Base-by-base conservation (phyloP, 2,888 invertebrate genomes). In the Metallyticus violacea region DNA sequence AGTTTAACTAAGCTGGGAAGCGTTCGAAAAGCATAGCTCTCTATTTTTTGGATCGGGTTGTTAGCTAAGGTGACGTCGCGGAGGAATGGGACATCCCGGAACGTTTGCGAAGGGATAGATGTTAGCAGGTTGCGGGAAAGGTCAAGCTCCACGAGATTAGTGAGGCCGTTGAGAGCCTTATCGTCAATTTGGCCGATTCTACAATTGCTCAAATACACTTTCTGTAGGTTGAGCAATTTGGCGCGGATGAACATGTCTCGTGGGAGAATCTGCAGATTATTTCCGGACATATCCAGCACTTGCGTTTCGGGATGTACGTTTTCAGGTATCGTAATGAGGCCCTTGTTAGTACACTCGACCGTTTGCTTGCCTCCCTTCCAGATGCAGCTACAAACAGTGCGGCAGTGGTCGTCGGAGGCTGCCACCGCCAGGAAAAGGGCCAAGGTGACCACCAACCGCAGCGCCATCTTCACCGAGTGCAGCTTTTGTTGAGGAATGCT, bases 361-460 rank as follows among this genome's bases (percentile, higher is more conserved):
- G 97, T 97, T 91, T 97, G 97, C 92, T 98, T 98, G 89, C 98
- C 98, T 90, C 96, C 96, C 92, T 97, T 97, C 98, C 98, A 98
- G 92, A 97, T 98, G 93, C 98, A 98, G 90, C 94, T 94, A 92
- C 98, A 98, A 89, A 95, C 95, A 79, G 94, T 93, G 87, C 97
- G 97, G 90, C 96, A 96, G 89, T 94, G 93, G 89, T 78, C 84
- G n/a, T 86, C 86, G 2, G 87, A 77, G 29, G 62, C 62, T 7
- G 79, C 86, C 79, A 85, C 78, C 40, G 85, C 80, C 7, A 78
- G 6, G 9, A 76, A n/a, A 76, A 30, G 30, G 28, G 80, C 83
- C 77, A 40, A 27, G 28, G 84, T 79, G 25, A 79, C 62, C 82
- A 62, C 79, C 26, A 80, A 9, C 26, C 77, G 7, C 78, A 79